Conservation (phyloP, 1,140 invertebrate genomes). For the Conus ventricosus region DNA sequence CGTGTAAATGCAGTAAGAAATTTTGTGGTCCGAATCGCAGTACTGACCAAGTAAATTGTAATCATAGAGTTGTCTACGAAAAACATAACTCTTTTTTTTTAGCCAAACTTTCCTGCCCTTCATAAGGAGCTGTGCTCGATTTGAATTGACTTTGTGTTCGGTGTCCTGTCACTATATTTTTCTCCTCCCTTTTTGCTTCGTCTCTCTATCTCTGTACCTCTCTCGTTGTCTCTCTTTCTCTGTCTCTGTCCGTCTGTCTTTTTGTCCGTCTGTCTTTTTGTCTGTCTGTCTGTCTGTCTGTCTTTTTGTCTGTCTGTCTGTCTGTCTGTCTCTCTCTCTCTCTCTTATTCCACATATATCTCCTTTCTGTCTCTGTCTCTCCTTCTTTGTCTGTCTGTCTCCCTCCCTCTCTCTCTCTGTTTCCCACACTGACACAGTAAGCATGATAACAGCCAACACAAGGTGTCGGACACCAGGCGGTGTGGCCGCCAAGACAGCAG, state of each 20-base stretch:
- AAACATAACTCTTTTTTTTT: too few species aligned
- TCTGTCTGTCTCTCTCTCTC: slow-evolving; percentile 1
- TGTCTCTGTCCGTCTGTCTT: not conserved
- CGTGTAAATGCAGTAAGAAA: too few species aligned
- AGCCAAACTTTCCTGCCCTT: too few species aligned
- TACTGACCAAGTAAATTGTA: too few species aligned
- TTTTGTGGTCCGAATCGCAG: too few species aligned
- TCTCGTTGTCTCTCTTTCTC: not conserved
- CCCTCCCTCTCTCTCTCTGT: not conserved
- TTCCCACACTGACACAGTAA: not conserved
- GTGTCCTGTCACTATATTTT: not conserved
- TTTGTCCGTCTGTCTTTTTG: not conserved
- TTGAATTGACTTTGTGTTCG: too few species aligned
- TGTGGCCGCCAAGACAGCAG: too few species aligned
- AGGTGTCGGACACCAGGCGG: not conserved
- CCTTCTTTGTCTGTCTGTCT: not conserved
- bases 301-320: not conserved
- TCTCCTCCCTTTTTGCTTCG: not conserved
- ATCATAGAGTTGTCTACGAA: too few species aligned
- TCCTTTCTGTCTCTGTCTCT: not conserved
- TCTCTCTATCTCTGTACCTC: too few species aligned
- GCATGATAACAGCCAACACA: too few species aligned
- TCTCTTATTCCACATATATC: not conserved
- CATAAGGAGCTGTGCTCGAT: too few species aligned
- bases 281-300: not conserved